Evolutionary conservation across 2,797 vertebrate genomes (phyloP).

Genomic region (Enteromius afrohamiltoni): DNA sequence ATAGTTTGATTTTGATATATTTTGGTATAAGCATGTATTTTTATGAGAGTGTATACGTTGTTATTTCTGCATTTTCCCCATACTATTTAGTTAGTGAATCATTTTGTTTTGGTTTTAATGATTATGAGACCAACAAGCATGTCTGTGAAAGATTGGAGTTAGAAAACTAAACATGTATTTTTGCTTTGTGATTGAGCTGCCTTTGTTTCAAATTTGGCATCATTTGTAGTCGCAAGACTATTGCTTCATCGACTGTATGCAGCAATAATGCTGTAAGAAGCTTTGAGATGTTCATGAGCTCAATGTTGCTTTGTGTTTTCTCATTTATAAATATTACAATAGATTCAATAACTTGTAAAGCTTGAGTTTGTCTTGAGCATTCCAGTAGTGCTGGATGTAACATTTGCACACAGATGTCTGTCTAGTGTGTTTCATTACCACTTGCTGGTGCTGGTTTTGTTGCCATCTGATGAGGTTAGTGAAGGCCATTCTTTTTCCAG

Average conservation of each 20-base stretch:
- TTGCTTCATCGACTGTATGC: conserved; percentile 53
- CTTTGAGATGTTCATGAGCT: conserved; percentile 63
- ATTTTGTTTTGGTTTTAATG: neutral
- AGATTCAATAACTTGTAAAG: conserved; percentile 16
- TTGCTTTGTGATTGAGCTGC: conserved; percentile 44
- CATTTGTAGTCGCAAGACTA: conserved; percentile 18
- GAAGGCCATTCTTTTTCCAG: neutral
- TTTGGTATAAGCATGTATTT: neutral
- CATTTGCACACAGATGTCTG: neutral
- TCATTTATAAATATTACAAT: conserved; percentile 26
- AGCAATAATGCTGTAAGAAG: conserved; percentile 62
- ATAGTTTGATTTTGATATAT: neutral
- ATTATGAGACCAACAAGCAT: neutral
- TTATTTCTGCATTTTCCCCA: neutral
- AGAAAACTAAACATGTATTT: neutral
- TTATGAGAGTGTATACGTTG: neutral
- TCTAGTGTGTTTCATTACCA: neutral
- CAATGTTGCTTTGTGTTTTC: conserved; percentile 57
- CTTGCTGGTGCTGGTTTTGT: neutral
- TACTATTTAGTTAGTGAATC: too few species aligned
- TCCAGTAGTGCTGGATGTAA: neutral
- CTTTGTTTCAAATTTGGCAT: conserved; percentile 56
- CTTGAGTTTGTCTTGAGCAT: neutral
- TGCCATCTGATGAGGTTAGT: conserved; percentile 2
- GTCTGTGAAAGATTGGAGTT: neutral